A percentile compares a stretch with the other conserved stretches of the same genome.
Evolutionary conservation across 2,113 vertebrate genomes (phyloP).

Genomic region (Hemibagrus wyckioides): DNA sequence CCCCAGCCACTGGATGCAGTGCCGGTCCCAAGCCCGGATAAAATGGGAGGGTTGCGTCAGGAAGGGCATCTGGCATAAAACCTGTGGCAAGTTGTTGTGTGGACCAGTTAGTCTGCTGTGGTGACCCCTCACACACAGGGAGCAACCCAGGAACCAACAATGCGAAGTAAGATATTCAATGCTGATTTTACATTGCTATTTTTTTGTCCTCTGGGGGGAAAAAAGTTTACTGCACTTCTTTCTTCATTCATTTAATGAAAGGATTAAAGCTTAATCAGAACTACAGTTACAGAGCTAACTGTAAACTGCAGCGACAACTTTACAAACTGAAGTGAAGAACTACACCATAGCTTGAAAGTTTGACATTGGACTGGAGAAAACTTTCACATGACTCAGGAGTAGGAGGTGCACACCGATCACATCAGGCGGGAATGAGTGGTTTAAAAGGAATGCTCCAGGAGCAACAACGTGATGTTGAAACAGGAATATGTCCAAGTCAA

Average conservation of each 20-base stretch:
- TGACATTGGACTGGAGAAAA: neutral
- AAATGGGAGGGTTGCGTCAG: too few relatives aligned
- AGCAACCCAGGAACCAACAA: too few relatives aligned
- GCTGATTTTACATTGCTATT: too few relatives aligned
- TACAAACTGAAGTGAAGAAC: neutral
- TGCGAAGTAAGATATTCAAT: too few relatives aligned
- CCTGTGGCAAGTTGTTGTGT: too few relatives aligned
- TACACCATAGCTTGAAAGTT: neutral
- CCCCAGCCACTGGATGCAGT: too few relatives aligned
- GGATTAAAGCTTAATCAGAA: neutral
- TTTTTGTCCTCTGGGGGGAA: too few relatives aligned
- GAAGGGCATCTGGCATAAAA: too few relatives aligned
- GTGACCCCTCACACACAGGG: too few relatives aligned
- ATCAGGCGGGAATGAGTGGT: neutral
- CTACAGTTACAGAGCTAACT: neutral
- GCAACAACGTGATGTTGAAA: neutral
- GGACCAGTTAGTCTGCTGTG: too few relatives aligned
- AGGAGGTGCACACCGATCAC: neutral
- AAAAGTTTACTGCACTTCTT: neutral
- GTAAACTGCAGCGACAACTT: neutral
- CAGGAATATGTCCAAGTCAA: neutral
- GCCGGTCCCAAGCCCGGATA: too few relatives aligned
- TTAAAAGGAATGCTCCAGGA: neutral
- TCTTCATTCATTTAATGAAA: neutral
- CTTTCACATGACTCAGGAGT: neutral